Base-by-base conservation (phyloP, 2,113 vertebrate genomes). In the Origma solitaria region DNA sequence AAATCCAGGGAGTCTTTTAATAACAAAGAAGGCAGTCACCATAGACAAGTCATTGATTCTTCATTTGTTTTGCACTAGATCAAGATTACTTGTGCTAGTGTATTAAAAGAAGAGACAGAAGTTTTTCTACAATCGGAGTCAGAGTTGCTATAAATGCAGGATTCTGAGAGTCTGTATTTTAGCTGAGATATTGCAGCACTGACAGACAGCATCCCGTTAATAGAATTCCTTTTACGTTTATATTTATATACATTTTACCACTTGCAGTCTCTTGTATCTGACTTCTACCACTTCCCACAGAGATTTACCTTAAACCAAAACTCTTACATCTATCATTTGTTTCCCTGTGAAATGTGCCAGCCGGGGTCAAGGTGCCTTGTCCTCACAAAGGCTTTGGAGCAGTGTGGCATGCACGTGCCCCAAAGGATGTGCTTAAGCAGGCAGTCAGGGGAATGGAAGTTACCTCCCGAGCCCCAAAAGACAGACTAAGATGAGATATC, bases 21-120 rank as follows among this genome's bases (percentile, higher is more conserved):
- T 70, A 91, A 57, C 35, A 45, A 66, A 57, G 60, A 54, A 30
- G 53, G 31, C 28, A 76, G 40, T 25, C 15, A 37, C 53, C 64
- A 27, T 35, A 82, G 53, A 51, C 14, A 54, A 75, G 51, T 7
- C 49, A 72, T 95, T 85, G 95, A 94, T 79, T 94, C 69, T 90
- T 79, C 22, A 85, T 91, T 93, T 91, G 70, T 93, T 95, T 93
- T 82, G 28, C 78, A 82, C 24, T 85, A 69, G 51, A 85, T 78
- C 25, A 94, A 56, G 75, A 57, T 35, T 70, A 75, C 18, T 85
- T 90, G 71, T 17, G 44, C 15, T 31, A 57, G 8, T 0, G 0
- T 50, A 60, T 75, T 85, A 71, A 86, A 28, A 50, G 11, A 68
- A 61, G 30, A 73, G 23, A 75, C 27, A 73, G 68, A 77, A 44